These are phyloP conservation scores for Myrmecophaga tridactyla DNA, from an alignment of 2,113 vertebrate genomes.

Conservation along the genomic window DNA sequence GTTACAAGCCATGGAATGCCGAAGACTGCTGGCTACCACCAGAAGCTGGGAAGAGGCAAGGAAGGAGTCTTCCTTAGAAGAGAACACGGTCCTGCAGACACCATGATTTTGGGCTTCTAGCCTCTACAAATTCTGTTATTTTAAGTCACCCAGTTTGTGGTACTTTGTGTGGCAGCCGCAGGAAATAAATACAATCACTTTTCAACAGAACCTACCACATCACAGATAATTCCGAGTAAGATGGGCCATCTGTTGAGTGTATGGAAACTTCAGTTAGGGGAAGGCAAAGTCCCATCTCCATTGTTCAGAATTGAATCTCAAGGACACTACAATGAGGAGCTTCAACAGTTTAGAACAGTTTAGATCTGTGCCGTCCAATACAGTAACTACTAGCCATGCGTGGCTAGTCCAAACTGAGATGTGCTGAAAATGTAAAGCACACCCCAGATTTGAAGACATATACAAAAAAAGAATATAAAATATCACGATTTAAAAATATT, in stretches of 20 bases:
- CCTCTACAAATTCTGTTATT: too few relatives aligned
- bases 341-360: conserved; percentile 1
- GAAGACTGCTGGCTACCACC: too few relatives aligned
- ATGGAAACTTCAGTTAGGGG: not conserved
- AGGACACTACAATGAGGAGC: not conserved
- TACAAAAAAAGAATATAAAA: not conserved
- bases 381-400: not conserved
- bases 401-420: not conserved
- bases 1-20: too few relatives aligned
- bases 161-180: too few relatives aligned
- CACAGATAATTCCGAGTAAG: conserved; percentile 15
- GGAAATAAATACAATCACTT: not conserved
- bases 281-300: not conserved
- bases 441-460: conserved; percentile 16
- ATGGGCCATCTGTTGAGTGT: not conserved
- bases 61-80: too few relatives aligned
- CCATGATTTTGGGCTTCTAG: too few relatives aligned
- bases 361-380: not conserved
- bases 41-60: too few relatives aligned
- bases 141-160: too few relatives aligned
- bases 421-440: not conserved
- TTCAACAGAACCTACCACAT: not conserved
- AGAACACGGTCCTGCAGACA: too few relatives aligned
- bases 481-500: not conserved
- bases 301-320: not conserved